Conservation (phyloP, 1,140 invertebrate genomes). For the Pseudomyrmex pallidus region DNA sequence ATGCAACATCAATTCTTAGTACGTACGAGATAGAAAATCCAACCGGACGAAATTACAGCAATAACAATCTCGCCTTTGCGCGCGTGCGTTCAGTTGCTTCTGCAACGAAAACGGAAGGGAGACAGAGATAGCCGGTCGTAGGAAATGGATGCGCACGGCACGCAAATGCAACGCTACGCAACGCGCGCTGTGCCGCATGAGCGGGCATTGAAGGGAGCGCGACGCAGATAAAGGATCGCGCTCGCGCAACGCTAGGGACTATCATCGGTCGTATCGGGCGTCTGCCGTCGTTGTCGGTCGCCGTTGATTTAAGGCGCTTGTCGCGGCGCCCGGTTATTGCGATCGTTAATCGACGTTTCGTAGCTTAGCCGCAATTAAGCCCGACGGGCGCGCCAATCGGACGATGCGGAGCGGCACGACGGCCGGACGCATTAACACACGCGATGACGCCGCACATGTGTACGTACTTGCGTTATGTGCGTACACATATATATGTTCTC, state of each 20-base stretch:
- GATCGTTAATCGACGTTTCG: constrained; percentile 81
- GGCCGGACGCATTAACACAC: constrained; percentile 76
- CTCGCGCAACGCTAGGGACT: constrained; percentile 45
- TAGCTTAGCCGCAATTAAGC: constrained; percentile 78
- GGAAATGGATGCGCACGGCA: constrained; percentile 41
- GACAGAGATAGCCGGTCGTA: not conserved
- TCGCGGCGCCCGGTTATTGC: constrained; percentile 77
- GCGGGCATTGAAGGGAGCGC: not conserved
- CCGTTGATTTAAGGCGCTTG: constrained; percentile 76
- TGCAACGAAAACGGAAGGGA: not conserved
- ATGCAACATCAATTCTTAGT: constrained; percentile 52
- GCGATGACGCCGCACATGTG: constrained; percentile 60
- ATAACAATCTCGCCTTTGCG: constrained; percentile 35
- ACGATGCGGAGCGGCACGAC: constrained; percentile 17
- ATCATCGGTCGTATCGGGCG: constrained; percentile 47
- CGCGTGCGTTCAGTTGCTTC: constrained; percentile 2
- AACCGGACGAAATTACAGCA: constrained; percentile 49
- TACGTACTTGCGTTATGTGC: too few relatives aligned
- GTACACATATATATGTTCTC: not conserved
- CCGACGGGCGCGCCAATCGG: constrained; percentile 74
- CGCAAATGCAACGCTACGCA: constrained; percentile 42
- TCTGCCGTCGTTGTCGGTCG: constrained; percentile 43
- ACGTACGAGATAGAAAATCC: constrained; percentile 49
- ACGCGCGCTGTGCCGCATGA: not conserved
- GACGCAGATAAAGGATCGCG: constrained; percentile 55